These are phyloP conservation scores for Orientallactaga sibirica DNA, from an alignment of 2,797 vertebrate species.

Conservation along the genomic window DNA sequence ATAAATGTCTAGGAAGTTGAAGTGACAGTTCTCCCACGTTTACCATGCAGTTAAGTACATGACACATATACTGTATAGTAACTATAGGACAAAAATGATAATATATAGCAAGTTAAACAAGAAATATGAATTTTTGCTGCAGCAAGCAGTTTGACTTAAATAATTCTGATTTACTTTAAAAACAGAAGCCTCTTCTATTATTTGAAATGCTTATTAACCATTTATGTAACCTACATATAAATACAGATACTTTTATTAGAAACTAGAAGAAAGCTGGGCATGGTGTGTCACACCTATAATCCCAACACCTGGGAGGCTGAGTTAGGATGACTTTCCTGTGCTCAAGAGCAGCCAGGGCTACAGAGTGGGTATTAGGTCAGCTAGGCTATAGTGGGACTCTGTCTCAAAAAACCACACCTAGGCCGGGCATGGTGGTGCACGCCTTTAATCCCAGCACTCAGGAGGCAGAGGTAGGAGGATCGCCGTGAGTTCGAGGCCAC, in stretches of 20 bases:
- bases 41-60: not conserved
- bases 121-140: not conserved
- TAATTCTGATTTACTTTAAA: conserved; percentile 53
- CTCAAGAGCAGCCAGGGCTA: too few relatives aligned
- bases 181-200: conserved; percentile 26
- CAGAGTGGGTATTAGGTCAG: too few relatives aligned
- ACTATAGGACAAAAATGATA: conserved; percentile 37
- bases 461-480: too few relatives aligned
- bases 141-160: conserved; percentile 38
- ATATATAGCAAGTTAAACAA: not conserved
- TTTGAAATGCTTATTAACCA: conserved; percentile 64
- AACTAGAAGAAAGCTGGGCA: not conserved
- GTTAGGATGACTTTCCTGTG: too few relatives aligned
- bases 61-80: not conserved
- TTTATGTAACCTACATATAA: not conserved
- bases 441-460: too few relatives aligned
- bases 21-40: not conserved
- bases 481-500: too few relatives aligned
- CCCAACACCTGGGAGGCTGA: too few relatives aligned
- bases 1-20: not conserved
- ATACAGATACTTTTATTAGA: conserved; percentile 45
- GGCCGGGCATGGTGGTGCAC: too few relatives aligned
- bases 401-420: too few relatives aligned
- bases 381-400: too few relatives aligned
- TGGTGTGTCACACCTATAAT: too few relatives aligned